phyloP scores from a whole-genome alignment of 2,888 invertebrate species.

The Gastrophysa polygoni region DNA sequence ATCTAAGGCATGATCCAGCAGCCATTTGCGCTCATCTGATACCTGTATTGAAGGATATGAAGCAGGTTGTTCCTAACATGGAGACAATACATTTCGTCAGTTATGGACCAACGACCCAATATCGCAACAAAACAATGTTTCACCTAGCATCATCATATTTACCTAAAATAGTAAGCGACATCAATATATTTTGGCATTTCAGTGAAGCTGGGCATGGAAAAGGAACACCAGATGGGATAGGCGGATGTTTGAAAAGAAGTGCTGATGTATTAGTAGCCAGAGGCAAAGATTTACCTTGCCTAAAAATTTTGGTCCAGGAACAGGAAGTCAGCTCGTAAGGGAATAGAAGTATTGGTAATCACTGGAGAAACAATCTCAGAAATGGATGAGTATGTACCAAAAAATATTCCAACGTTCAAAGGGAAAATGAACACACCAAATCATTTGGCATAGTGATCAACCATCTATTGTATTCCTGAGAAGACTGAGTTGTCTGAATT shows the following conservation, averaged over 20 bases:
- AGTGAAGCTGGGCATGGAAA: no score
- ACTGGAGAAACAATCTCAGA: not conserved
- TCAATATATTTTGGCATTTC: no score
- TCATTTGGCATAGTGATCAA: not conserved
- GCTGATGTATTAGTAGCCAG: no score
- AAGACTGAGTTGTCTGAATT: conserved; percentile 6
- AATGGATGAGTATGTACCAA: no score
- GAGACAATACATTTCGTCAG: conserved; percentile 21
- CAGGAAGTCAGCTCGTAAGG: conserved; percentile 13
- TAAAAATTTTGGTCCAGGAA: conserved; percentile 13
- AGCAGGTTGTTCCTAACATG: conserved; percentile 8
- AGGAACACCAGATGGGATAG: conserved; percentile 22
- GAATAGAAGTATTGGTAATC: conserved; percentile 9
- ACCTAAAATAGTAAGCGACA: conserved; percentile 11
- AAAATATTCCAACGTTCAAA: no score
- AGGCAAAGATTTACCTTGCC: no score
- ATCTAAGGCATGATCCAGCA: conserved; percentile 21
- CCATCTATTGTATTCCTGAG: not conserved
- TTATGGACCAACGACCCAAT: conserved; percentile 26
- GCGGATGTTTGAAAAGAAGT: conserved; percentile 21
- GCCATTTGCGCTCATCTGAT: conserved; percentile 25
- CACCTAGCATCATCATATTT: no score
- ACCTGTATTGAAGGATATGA: no score
- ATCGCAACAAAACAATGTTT: conserved; percentile 25
- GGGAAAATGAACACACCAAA: conserved; percentile 6